These are phyloP conservation scores for Nomada ferruginata DNA, from an alignment of 2,888 invertebrate genomes.

Conservation along the genomic window DNA sequence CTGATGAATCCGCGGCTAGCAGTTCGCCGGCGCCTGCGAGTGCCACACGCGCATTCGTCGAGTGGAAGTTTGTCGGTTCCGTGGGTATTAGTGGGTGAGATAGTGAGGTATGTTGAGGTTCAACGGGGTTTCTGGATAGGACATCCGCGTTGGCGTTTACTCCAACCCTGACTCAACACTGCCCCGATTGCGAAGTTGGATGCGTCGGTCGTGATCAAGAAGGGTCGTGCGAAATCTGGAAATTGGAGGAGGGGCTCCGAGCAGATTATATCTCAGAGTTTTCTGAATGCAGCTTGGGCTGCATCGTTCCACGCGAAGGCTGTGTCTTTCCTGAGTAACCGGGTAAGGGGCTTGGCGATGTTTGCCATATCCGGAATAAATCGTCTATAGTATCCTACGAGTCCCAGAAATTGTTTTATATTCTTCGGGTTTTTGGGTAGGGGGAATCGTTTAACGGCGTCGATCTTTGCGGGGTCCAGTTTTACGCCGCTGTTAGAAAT, in stretches of 20 bases:
- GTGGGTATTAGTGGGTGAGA: neutral
- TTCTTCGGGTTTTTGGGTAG: slow-evolving; percentile 1
- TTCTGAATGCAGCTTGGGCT: neutral
- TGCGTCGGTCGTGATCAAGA: slow-evolving; percentile 1
- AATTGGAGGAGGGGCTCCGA: neutral
- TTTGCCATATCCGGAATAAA: slow-evolving; percentile 17
- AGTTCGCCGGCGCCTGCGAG: too few species aligned
- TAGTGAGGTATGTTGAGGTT: neutral
- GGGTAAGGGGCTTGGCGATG: slow-evolving; percentile 10
- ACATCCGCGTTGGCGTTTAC: neutral
- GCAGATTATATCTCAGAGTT: neutral
- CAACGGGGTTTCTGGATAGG: neutral
- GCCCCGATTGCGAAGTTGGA: neutral
- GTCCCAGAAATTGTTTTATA: slow-evolving; percentile 40
- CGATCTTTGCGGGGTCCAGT: slow-evolving; percentile 3
- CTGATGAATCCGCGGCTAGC: too few species aligned
- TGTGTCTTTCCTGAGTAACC: neutral
- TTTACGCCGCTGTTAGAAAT: slow-evolving; percentile 21
- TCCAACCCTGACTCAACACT: neutral
- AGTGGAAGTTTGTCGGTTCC: too few species aligned
- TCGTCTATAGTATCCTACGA: slow-evolving; percentile 29
- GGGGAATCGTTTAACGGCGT: slow-evolving; percentile 8
- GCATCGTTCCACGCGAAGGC: too few species aligned
- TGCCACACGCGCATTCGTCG: too few species aligned
- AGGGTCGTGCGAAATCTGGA: neutral